These are phyloP conservation scores for Perdita meconis DNA, from an alignment of 2,888 invertebrate genomes.

Conservation along the genomic window DNA sequence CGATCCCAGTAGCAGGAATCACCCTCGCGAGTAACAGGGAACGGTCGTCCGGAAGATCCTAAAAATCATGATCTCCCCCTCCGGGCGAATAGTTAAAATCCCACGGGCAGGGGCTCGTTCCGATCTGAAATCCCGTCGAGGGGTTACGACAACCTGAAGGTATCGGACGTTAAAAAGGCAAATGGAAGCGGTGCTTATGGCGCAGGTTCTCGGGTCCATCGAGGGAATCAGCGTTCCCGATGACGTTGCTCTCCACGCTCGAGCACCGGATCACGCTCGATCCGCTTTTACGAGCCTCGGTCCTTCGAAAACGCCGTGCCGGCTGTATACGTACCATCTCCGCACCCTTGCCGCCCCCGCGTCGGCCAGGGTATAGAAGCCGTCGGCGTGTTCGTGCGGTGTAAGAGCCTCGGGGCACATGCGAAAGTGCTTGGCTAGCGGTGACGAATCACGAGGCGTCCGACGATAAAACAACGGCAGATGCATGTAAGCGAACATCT, in stretches of 20 bases:
- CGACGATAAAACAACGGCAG: slow-evolving; percentile 51
- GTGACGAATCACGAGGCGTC: slow-evolving; percentile 24
- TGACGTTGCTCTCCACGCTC: slow-evolving; percentile 2
- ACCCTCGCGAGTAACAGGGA: neutral
- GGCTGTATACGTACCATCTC: neutral
- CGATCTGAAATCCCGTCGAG: neutral
- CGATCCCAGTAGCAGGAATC: slow-evolving; percentile 10
- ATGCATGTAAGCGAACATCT: slow-evolving; percentile 65
- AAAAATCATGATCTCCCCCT: neutral
- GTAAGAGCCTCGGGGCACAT: neutral
- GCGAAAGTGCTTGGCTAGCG: slow-evolving; percentile 10
- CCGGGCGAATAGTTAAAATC: neutral
- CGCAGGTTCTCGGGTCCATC: neutral
- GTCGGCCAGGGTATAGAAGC: no score
- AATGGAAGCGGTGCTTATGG: slow-evolving; percentile 5
- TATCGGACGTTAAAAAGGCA: slow-evolving; percentile 12
- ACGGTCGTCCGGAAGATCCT: neutral
- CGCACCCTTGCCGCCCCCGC: no score
- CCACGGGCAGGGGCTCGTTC: neutral
- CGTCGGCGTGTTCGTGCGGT: neutral
- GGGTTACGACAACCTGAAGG: slow-evolving; percentile 8
- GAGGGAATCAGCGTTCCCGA: slow-evolving; percentile 9
- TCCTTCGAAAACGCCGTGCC: slow-evolving; percentile 1
- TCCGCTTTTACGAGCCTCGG: slow-evolving; percentile 24
- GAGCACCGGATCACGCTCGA: slow-evolving; percentile 1